phyloP scores from a whole-genome alignment of 2,113 vertebrate genomes.

The Acanthochromis polyacanthus region DNA sequence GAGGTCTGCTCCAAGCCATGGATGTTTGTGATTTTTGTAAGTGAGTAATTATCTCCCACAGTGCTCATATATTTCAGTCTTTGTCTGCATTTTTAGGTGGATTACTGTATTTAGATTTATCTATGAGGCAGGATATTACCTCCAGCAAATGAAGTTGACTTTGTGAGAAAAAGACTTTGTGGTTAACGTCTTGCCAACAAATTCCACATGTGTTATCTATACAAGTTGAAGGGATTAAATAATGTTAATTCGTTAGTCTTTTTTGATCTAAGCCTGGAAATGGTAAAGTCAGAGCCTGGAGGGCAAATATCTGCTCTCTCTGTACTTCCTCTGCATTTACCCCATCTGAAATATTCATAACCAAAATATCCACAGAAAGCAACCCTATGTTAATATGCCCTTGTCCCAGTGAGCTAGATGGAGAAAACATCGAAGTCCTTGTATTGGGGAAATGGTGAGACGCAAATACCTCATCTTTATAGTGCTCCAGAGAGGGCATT shows the following conservation, averaged over 20 bases:
- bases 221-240: not conserved
- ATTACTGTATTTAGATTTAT: not conserved
- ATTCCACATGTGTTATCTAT: too few relatives aligned
- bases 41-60: not conserved
- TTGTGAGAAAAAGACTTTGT: too few relatives aligned
- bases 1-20: not conserved
- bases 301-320: conserved; percentile 9
- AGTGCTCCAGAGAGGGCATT: conserved; percentile 22
- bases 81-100: not conserved
- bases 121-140: not conserved
- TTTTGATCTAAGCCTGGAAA: not conserved
- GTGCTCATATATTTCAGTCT: not conserved
- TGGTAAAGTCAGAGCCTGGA: not conserved
- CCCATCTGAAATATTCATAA: conserved; percentile 13
- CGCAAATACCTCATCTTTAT: conserved; percentile 33
- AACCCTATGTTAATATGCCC: conserved; percentile 11
- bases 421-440: conserved; percentile 18
- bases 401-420: conserved; percentile 1
- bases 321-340: conserved; percentile 11
- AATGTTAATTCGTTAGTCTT: not conserved
- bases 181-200: not conserved
- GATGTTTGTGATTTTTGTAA: not conserved
- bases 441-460: not conserved
- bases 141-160: not conserved
- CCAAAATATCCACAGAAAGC: not conserved